Percentiles rank a stretch among this genome's conserved stretches.
phyloP scores from a whole-genome alignment of 2,888 invertebrate species.

The Tachina grossa region DNA sequence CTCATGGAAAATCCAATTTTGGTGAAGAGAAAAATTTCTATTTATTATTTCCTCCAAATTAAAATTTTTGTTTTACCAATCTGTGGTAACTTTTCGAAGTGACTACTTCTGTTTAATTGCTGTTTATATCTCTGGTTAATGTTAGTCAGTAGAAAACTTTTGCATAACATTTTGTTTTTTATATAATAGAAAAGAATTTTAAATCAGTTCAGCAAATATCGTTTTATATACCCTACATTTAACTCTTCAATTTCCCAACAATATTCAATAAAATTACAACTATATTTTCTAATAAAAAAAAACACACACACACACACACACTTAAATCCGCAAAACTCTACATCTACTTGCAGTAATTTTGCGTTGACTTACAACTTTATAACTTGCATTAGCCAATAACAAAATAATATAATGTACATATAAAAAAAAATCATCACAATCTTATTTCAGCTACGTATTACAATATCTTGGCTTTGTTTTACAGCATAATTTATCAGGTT shows the following conservation, averaged over 20 bases:
- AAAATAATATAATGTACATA: no score
- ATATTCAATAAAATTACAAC: constrained; percentile 5
- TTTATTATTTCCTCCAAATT: no score
- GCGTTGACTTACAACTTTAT: constrained; percentile 68
- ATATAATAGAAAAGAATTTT: no score
- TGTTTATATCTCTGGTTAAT: no score
- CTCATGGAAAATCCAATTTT: no score
- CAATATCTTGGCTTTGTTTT: constrained; percentile 69
- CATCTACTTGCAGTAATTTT: constrained; percentile 42
- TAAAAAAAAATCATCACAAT: not conserved
- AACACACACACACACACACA: no score
- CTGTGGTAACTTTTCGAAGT: no score
- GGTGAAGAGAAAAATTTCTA: no score
- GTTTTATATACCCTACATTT: not conserved
- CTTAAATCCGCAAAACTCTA: constrained; percentile 4
- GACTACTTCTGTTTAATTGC: no score
- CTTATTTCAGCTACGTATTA: constrained; percentile 54
- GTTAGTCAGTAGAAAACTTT: no score
- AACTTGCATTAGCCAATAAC: constrained; percentile 58
- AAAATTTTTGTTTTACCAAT: no score
- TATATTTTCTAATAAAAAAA: not conserved
- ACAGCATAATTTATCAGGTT: constrained; percentile 80
- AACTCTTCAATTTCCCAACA: not conserved
- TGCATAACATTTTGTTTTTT: no score
- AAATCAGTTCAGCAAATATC: not conserved